phyloP scores from a whole-genome alignment of 2,113 vertebrate genomes.

The Bambusicola thoracicus region DNA sequence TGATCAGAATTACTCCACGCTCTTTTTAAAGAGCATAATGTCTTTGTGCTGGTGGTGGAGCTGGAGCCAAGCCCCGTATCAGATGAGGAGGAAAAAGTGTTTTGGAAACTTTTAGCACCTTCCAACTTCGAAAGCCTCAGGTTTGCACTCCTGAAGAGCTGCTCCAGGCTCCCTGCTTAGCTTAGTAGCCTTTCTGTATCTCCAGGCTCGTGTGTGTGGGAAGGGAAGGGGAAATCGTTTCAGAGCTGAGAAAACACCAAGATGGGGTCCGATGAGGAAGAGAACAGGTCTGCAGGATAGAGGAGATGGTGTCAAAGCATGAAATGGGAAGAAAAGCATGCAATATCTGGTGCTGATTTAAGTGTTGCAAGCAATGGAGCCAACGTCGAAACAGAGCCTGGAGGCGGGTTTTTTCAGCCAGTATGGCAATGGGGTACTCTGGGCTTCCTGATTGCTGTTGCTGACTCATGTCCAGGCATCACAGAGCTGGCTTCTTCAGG shows the following conservation, averaged over 20 bases:
- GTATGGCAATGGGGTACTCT: not conserved
- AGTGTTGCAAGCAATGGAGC: not conserved
- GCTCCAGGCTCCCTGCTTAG: fast-evolving
- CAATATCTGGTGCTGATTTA: fast-evolving
- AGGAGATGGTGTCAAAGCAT: fast-evolving
- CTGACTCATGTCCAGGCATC: conserved; percentile 27
- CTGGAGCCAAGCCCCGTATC: not conserved
- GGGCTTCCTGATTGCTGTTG: not conserved
- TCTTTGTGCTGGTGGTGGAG: not conserved
- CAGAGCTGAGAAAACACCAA: fast-evolving
- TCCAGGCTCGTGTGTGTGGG: too few species aligned
- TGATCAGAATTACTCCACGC: not conserved
- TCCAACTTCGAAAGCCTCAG: not conserved
- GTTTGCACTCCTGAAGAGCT: not conserved
- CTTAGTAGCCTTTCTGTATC: not conserved
- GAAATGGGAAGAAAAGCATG: not conserved
- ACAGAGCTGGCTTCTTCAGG: fast-evolving
- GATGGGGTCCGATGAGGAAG: fast-evolving
- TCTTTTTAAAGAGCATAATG: not conserved
- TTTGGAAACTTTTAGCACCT: fast-evolving
- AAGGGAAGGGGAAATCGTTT: not conserved
- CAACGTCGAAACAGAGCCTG: fast-evolving
- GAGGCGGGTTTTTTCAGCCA: fast-evolving
- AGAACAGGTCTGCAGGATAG: not conserved
- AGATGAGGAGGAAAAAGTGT: fast-evolving